Base-by-base conservation (phyloP, 1,140 invertebrate genomes). In the Conus betulinus region DNA sequence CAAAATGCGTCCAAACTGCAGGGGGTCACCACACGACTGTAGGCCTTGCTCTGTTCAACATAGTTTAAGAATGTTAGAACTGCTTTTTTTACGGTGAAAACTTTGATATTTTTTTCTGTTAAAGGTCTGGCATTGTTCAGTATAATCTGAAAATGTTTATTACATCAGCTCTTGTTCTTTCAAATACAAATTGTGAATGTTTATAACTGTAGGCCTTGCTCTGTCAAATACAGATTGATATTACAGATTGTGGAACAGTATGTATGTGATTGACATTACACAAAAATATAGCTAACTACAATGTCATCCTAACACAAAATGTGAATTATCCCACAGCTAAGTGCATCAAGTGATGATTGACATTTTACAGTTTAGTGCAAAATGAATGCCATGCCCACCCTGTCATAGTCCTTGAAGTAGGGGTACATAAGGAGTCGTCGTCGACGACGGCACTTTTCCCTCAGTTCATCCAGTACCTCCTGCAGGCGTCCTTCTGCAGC, bases 381-480 rank as follows among this genome's bases (percentile, higher is more conserved):
- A 39, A 39, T 39, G 39, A 39, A 39, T 60, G 57, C 4, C 4
- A 8, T 11, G 87, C 92, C 85, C 90, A 95, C 95, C 90, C 94
- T 92, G 90, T 95, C 95, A 91, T 93, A 95, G 90, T 95, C 95
- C 91, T 95, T 95, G 91, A 95, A 95, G 88, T 95, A 95, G 39
- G 93, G 93, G 88, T 95, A 95, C 88, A 95, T 93, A 91, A 94
- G 92, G 8, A 95, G 88, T 39, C 39, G n/a, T 63, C 94, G 88
- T 25, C 93, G 87, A 78, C 93, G 91, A 39, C 88, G 83, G n/a
- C 95, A 94, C 89, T 94, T 91, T 79, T 95, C 93, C 0, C 90
- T 88, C 2, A 95, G 93, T 71, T 91, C 86, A 39, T 87, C 78
- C n/a, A 95, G 53, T 17, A 95, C 91, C 53, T 90, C 85, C n/a